Conservation (phyloP, 2,797 vertebrate species). For the Xiphorhynchus erythropygius region DNA sequence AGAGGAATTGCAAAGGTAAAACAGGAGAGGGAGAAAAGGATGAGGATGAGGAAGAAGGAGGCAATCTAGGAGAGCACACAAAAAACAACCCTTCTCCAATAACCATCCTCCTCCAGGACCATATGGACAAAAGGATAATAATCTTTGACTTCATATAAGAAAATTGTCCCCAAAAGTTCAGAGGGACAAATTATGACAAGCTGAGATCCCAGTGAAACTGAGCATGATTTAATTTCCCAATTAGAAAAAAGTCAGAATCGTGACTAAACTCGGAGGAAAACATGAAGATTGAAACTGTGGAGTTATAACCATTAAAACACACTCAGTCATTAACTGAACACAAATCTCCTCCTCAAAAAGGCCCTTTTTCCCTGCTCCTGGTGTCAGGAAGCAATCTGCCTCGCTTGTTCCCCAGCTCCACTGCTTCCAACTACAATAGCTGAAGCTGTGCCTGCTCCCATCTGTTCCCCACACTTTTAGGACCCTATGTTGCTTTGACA, state of each 20-base stretch:
- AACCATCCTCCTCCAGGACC: fast-evolving
- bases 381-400: background rate
- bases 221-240: background rate
- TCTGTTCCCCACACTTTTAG: background rate
- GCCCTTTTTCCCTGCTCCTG: background rate
- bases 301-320: background rate
- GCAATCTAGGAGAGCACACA: background rate
- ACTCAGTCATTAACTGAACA: background rate
- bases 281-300: background rate
- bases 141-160: background rate
- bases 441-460: background rate
- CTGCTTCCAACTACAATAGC: background rate
- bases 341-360: background rate
- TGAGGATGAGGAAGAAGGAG: background rate
- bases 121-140: background rate
- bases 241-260: background rate
- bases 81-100: background rate
- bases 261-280: background rate
- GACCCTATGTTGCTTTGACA: background rate
- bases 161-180: fast-evolving
- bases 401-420: background rate
- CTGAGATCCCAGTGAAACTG: background rate
- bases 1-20: background rate
- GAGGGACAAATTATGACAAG: fast-evolving
- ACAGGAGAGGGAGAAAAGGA: background rate